Evolutionary conservation across 1,140 invertebrate species (phyloP), one percentile per base, ranked within the genome.

Genomic region (Drosophila azteca): DNA sequence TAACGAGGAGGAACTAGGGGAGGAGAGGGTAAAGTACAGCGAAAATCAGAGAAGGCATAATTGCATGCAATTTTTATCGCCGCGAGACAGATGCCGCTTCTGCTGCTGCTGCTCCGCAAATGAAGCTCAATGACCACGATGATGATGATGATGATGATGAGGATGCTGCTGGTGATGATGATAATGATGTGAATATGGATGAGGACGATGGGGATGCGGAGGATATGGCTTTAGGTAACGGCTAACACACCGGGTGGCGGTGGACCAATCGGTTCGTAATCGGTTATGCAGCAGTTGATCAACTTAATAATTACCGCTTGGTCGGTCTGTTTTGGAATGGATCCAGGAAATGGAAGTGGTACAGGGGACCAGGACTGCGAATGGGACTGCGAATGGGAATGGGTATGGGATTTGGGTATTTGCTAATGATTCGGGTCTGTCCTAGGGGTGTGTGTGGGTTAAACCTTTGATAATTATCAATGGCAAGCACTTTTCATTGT

Each of bases 61-160:
- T 83, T 83, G 80, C 79, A 78, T 83, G 71, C 44, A 83, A 81
- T 72, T 81, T 81, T 81, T 77, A 81, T 81, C 46, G 72, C 54
- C 75, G 45, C 52, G 57, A 62, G 71, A 62, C 49, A 76, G 63
- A 65, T 45, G 67, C 22, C 51, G 35, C 31, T 11, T 8, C 31
- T 35, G 31, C 31, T 11, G 31, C 0, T 35, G 31, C 8, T 35
- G 35, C 3, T 39, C 41, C n/a, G 31, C 45, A 69, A 67, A 75
- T 57, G 67, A 51, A 49, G 67, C 58, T 60, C 15, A 61, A 66
- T 68, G 50, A 65, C 31, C 41, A 44, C 17, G 41, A 24, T 8
- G 13, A 45, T 44, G 11, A 45, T 20, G 59, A 22, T 22, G 6
- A 45, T 45, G 22, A 46, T 20, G 2, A 13, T 11, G 8, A 35